Evolutionary conservation across 2,888 invertebrate species (phyloP).

Genomic region (Eurytoma californica): DNA sequence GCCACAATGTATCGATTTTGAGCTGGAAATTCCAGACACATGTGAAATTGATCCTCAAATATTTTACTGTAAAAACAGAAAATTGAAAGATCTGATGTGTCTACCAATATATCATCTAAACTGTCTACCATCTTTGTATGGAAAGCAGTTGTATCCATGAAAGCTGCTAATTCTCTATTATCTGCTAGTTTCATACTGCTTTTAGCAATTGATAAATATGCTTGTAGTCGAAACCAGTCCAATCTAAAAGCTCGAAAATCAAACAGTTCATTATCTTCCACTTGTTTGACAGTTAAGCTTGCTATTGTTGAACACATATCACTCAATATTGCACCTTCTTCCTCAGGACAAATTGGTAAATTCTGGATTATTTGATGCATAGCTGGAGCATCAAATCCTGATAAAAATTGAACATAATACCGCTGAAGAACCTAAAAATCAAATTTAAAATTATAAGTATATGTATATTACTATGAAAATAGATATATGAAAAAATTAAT

Average conservation of each 20-base stretch:
- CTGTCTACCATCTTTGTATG: conserved; percentile 99
- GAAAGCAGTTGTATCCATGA: conserved; percentile 96
- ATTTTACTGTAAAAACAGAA: conserved; percentile 98
- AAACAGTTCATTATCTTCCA: conserved; percentile 96
- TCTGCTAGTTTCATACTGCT: conserved; percentile 87
- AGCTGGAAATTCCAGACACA: conserved; percentile 98
- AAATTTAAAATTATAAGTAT: neutral
- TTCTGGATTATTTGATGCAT: conserved; percentile 90
- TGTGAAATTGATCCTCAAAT: conserved; percentile 98
- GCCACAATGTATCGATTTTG: conserved; percentile 98
- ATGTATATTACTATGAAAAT: neutral
- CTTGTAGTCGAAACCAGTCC: conserved; percentile 98
- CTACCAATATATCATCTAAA: conserved; percentile 96
- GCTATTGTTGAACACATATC: conserved; percentile 93
- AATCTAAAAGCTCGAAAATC: conserved; percentile 96
- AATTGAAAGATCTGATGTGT: conserved; percentile 97
- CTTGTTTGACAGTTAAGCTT: conserved; percentile 92
- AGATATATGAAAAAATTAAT: neutral
- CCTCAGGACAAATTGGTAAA: conserved; percentile 91
- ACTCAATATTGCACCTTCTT: conserved; percentile 95
- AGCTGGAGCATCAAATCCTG: conserved; percentile 96
- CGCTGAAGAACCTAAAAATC: conserved; percentile 87
- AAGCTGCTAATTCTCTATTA: conserved; percentile 89
- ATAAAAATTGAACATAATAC: conserved; percentile 97
- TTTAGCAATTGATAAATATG: conserved; percentile 91